Conservation (phyloP, 2,888 invertebrate species). For the Rutpela maculata region DNA sequence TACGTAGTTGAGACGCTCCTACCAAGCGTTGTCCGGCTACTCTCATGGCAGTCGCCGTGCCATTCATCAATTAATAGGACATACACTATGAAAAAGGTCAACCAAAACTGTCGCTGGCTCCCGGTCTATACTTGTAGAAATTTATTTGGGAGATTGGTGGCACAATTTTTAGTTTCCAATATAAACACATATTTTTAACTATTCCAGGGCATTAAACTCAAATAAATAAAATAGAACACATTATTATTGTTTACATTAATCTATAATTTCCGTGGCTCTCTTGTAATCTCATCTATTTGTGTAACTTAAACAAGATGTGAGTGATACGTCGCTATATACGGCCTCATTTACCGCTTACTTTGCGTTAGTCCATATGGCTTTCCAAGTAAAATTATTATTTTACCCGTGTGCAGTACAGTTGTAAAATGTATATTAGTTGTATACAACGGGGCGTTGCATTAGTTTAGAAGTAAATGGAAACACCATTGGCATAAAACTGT, state of each 20-base stretch:
- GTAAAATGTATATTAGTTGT: slow-evolving; percentile 1
- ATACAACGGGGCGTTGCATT: not conserved
- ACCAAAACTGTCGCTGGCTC: too few species aligned
- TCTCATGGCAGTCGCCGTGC: too few species aligned
- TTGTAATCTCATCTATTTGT: slow-evolving; percentile 6
- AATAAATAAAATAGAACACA: slow-evolving; percentile 12
- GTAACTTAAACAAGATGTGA: slow-evolving; percentile 16
- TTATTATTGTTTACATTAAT: slow-evolving; percentile 1
- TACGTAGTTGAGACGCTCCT: too few species aligned
- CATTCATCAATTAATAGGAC: too few species aligned
- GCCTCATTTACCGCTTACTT: slow-evolving; percentile 14
- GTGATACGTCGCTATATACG: not conserved
- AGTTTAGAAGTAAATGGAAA: not conserved
- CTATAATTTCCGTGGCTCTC: not conserved
- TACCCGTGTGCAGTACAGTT: not conserved
- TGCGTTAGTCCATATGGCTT: slow-evolving; percentile 34
- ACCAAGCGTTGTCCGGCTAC: too few species aligned
- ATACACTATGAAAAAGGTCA: too few species aligned
- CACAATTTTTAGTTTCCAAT: too few species aligned
- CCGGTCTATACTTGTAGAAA: too few species aligned
- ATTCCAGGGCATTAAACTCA: not conserved
- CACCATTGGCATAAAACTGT: not conserved
- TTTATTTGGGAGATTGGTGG: too few species aligned
- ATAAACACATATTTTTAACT: not conserved
- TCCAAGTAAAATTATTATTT: slow-evolving; percentile 18